A percentile compares a stretch with the other conserved stretches of the same genome.
Evolutionary conservation across 2,797 vertebrate genomes (phyloP).

Genomic region (Phoxinus dragarum): DNA sequence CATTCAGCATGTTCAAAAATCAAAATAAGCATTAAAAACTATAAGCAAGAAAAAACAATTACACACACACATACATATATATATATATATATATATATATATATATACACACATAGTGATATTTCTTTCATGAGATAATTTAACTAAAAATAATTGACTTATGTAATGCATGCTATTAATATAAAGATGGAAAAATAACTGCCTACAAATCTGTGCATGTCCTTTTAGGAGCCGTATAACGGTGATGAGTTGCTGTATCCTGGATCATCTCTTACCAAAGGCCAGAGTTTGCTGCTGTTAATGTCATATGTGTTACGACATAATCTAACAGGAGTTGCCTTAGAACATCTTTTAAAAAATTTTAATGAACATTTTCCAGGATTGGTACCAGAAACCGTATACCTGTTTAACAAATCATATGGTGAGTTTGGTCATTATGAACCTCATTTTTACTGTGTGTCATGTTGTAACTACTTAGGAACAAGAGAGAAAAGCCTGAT

Average conservation of each 20-base stretch:
- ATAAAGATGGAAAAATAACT: no score
- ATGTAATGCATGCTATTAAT: no score
- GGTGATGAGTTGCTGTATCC: conserved; percentile 37
- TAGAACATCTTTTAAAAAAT: conserved; percentile 40
- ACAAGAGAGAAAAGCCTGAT: conserved; percentile 3
- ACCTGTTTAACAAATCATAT: conserved; percentile 50
- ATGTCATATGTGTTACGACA: conserved; percentile 50
- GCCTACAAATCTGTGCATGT: not conserved
- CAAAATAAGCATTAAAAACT: no score
- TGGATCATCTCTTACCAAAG: conserved; percentile 47
- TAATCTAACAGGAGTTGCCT: conserved; percentile 50
- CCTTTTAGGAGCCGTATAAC: not conserved
- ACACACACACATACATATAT: no score
- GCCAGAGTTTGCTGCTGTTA: conserved; percentile 49
- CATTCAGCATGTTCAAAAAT: no score
- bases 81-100: no score
- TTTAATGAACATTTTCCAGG: conserved; percentile 46
- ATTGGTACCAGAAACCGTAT: conserved; percentile 42
- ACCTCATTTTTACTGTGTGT: conserved; percentile 7
- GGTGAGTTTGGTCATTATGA: conserved; percentile 31
- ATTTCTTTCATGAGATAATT: no score
- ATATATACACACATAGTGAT: no score
- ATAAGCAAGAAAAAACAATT: no score
- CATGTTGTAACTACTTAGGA: not conserved
- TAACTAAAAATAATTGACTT: no score